A percentile compares a stretch with the other conserved stretches of the same genome.
phyloP scores from a whole-genome alignment of 2,888 invertebrate genomes.

The Standfussiana lucernea region DNA sequence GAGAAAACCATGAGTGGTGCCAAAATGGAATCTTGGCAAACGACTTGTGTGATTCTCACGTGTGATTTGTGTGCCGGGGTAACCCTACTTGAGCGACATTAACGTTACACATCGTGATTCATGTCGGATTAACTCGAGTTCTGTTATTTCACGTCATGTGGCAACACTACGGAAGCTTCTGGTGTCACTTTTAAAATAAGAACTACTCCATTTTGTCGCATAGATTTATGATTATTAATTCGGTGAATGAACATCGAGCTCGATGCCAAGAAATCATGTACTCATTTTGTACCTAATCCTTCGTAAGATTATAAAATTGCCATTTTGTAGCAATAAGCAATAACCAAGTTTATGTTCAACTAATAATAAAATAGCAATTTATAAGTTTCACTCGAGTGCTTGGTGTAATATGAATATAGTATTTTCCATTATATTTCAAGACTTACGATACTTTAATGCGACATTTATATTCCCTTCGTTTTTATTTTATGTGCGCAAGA shows the following conservation, averaged over 20 bases:
- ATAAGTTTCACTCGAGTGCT: constrained; percentile 39
- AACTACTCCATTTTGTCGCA: constrained; percentile 50
- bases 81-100: constrained; percentile 57
- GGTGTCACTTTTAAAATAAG: constrained; percentile 45
- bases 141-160: constrained; percentile 62
- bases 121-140: constrained; percentile 61
- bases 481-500: constrained; percentile 40
- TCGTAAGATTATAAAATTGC: constrained; percentile 30
- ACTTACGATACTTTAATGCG: constrained; percentile 38
- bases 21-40: constrained; percentile 18
- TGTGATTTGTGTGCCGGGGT: constrained; percentile 23
- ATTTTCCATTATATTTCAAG: constrained; percentile 46
- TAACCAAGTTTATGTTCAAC: constrained; percentile 35
- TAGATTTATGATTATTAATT: constrained; percentile 53
- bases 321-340: constrained; percentile 29
- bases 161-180: constrained; percentile 51
- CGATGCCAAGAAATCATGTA: constrained; percentile 49
- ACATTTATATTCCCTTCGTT: constrained; percentile 42
- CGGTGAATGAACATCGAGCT: constrained; percentile 36
- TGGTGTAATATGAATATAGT: constrained; percentile 34
- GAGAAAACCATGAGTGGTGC: constrained; percentile 5
- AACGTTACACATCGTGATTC: constrained; percentile 63
- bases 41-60: background rate
- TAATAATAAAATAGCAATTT: constrained; percentile 42
- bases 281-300: constrained; percentile 43